These are phyloP conservation scores for Dascillus cervinus DNA, from an alignment of 2,888 invertebrate species.

Conservation along the genomic window DNA sequence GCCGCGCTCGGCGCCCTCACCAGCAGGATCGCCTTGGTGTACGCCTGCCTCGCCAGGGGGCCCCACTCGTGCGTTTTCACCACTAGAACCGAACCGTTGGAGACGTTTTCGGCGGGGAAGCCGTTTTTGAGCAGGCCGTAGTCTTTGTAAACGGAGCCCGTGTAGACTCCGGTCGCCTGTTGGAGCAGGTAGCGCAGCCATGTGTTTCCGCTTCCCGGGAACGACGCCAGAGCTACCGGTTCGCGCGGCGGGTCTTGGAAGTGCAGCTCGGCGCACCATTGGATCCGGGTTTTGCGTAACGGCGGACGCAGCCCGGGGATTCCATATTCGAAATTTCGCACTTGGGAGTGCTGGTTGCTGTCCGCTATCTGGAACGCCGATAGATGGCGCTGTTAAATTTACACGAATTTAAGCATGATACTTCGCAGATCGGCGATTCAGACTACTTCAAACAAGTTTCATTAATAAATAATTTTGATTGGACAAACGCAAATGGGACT, in stretches of 20 bases:
- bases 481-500: too few species aligned
- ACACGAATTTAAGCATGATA: background rate
- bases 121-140: conserved; percentile 70
- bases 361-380: conserved; percentile 6
- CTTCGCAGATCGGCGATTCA: too few species aligned
- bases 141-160: conserved; percentile 77
- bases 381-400: background rate
- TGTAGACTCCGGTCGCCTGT: conserved; percentile 75
- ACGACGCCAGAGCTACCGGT: conserved; percentile 63
- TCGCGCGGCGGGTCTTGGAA: conserved; percentile 44
- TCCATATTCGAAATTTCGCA: conserved; percentile 30
- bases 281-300: conserved; percentile 34
- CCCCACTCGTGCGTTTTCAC: conserved; percentile 78
- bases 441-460: too few species aligned
- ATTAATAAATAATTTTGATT: too few species aligned
- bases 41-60: conserved; percentile 48
- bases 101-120: conserved; percentile 70
- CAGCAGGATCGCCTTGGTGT: conserved; percentile 60
- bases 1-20: conserved; percentile 66
- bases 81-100: conserved; percentile 67
- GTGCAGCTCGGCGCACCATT: conserved; percentile 50
- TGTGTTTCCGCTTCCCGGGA: conserved; percentile 80
- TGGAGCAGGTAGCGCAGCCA: conserved; percentile 74
- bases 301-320: conserved; percentile 31
- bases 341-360: conserved; percentile 6